Conservation (phyloP, 2,797 vertebrate genomes). For the Enteromius thamalakanensis region DNA sequence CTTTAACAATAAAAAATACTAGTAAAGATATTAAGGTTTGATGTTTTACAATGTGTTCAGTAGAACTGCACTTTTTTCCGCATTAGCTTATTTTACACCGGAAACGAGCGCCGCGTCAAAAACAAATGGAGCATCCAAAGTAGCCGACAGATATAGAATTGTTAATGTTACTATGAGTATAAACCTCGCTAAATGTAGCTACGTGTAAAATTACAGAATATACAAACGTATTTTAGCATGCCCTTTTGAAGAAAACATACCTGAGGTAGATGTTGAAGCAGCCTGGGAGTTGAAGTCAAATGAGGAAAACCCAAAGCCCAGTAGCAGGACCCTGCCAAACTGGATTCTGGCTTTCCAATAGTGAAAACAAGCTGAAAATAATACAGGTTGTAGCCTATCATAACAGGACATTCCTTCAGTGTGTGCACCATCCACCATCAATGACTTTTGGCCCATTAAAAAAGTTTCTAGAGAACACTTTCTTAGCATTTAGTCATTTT, state of each 20-base stretch:
- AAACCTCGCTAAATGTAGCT: not conserved
- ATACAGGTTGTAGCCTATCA: not conserved
- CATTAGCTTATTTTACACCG: not conserved
- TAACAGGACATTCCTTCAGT: not conserved
- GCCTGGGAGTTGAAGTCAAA: not conserved
- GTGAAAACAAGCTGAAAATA: not conserved
- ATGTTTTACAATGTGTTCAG: too few relatives aligned
- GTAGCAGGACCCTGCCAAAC: constrained; percentile 18
- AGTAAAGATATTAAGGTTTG: not conserved
- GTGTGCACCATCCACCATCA: too few relatives aligned
- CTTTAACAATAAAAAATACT: not conserved
- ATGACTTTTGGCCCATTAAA: not conserved
- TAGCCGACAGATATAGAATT: not conserved
- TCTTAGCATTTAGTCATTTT: not conserved
- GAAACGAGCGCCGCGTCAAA: not conserved
- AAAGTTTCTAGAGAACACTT: not conserved
- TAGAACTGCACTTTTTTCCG: not conserved
- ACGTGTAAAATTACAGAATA: not conserved
- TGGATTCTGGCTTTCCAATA: constrained; percentile 1
- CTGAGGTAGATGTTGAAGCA: not conserved
- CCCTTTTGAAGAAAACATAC: not conserved
- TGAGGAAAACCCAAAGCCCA: not conserved
- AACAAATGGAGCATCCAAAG: not conserved
- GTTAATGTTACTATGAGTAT: not conserved
- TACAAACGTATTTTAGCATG: not conserved